A percentile compares a stretch with the other conserved stretches of the same genome.
phyloP scores from a whole-genome alignment of 2,888 invertebrate genomes.

The Falcaria lacertinaria region DNA sequence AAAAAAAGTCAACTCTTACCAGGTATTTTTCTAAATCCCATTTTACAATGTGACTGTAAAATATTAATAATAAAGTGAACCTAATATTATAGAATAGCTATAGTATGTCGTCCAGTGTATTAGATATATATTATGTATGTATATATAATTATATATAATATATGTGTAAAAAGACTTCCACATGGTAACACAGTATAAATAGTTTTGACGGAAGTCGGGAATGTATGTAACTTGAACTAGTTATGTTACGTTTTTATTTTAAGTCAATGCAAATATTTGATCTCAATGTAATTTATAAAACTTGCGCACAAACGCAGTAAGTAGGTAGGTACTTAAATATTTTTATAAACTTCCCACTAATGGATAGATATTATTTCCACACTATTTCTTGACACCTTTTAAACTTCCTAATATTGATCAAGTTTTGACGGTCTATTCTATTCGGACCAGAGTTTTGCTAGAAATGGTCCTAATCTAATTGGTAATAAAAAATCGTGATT shows the following conservation, averaged over 20 bases:
- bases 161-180: slow-evolving; percentile 1
- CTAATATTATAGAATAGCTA: neutral
- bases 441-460: too few relatives aligned
- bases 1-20: too few relatives aligned
- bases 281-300: neutral
- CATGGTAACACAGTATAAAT: neutral
- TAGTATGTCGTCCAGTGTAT: slow-evolving; percentile 19
- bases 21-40: neutral
- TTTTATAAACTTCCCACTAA: neutral
- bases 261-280: neutral
- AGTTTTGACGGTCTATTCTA: neutral
- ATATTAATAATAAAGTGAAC: neutral
- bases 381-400: neutral
- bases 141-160: slow-evolving; percentile 1
- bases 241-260: neutral
- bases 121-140: slow-evolving; percentile 5
- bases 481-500: too few relatives aligned
- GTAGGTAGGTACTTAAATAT: neutral
- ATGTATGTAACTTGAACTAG: neutral
- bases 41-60: neutral
- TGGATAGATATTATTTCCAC: neutral
- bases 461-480: too few relatives aligned
- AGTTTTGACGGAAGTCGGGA: too few relatives aligned
- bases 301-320: neutral
- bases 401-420: neutral